Base-by-base conservation (phyloP, 1,140 invertebrate species). In the Plectrocnemia conspersa region DNA sequence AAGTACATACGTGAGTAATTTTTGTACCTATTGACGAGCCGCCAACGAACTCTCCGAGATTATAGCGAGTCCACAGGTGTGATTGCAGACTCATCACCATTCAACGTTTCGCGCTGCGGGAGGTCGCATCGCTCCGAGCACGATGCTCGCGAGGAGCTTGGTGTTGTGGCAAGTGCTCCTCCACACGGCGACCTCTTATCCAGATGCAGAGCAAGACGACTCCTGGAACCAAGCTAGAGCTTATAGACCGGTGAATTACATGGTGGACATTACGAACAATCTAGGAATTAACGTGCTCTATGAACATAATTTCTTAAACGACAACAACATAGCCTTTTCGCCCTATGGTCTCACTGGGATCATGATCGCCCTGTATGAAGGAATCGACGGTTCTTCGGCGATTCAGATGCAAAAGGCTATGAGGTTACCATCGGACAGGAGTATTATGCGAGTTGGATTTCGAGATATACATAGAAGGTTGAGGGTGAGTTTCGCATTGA, bases 271-370 rank as follows among this genome's bases (percentile, higher is more conserved):
- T n/a, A 81, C 85, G 15, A 89, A 89, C 63, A 77, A 81, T 64
- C 77, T 89, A 19, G 85, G 84, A 48, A 71, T 86, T 44, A 82
- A 79, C 63, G 77, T 88, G 49, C 74, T 89, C 0, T 77, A 81
- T 50, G 82, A 84, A 69, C 80, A 82, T 64, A 78, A 78, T 50
- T 79, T 79, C 64, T 72, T 78, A 54, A 79, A 83, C 63, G 77
- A 80, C n/a, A 86, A 88, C 64, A 91, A 91, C 64, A 82, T 89
- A n/a, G 88, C 86, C 5, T 87, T 89, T 67, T 90, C 87, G 1
- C 87, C 88, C 2, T 87, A 88, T 24, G 86, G 87, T 0, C 67
- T 87, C 47, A 81, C 83, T 60, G 87, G 86, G 59, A 85, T 90
- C 7, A 69, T 89, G 32, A 78, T 86, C 16, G 84, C 87, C 0